Evolutionary conservation across 53 echinoderm and acorn worm genomes (phyloP).

Genomic region (Mesocentrotus franciscanus): DNA sequence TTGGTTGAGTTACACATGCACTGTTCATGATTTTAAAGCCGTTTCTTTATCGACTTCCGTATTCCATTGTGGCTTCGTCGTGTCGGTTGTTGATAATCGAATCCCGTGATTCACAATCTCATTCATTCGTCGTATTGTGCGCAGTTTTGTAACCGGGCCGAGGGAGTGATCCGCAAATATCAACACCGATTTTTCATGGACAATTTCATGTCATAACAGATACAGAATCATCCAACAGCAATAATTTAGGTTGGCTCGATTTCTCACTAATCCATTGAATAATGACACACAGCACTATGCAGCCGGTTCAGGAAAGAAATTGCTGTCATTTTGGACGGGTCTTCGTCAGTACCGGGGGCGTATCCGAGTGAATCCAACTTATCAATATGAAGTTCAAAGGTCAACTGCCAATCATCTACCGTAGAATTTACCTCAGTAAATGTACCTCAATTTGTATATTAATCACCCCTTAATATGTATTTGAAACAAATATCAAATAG

Average conservation of each 20-base stretch:
- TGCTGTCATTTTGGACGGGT: constrained; percentile 38
- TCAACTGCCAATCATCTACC: constrained; percentile 32
- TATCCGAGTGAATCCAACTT: constrained; percentile 54
- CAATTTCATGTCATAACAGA: neutral
- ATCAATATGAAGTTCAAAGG: constrained; percentile 25
- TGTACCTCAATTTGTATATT: neutral
- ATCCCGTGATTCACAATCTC: neutral
- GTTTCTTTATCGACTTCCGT: constrained; percentile 60
- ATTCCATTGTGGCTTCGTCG: constrained; percentile 28
- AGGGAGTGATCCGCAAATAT: constrained; percentile 2
- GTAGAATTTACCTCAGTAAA: neutral
- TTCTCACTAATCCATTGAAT: neutral
- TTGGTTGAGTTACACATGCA: neutral
- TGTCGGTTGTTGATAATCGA: neutral
- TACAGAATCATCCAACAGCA: neutral
- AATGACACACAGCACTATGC: neutral
- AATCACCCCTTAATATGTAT: too few species aligned
- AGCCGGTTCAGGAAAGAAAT: constrained; percentile 10
- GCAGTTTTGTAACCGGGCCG: neutral
- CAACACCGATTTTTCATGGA: neutral
- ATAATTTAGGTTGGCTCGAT: neutral
- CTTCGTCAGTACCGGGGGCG: constrained; percentile 51
- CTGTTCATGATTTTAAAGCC: constrained; percentile 55
- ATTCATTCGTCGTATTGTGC: neutral
- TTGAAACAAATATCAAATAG: neutral